Percentiles rank a stretch among this genome's conserved stretches.
phyloP scores from a whole-genome alignment of 1,140 invertebrate genomes.

The Drepana arcuata region DNA sequence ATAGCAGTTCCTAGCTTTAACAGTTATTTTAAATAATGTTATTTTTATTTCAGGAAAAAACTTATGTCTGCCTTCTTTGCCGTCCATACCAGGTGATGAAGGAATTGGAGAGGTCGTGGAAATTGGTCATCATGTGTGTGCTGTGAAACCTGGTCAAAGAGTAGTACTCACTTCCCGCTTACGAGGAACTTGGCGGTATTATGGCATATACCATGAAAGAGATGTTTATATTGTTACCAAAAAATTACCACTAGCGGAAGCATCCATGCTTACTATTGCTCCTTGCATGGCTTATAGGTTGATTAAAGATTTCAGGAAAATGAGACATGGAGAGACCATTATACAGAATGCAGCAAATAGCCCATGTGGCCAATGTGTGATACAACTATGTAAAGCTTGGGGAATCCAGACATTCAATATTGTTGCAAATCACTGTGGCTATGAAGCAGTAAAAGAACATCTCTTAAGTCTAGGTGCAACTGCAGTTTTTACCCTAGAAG shows the following conservation, averaged over 20 bases:
- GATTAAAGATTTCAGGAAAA: constrained; percentile 89
- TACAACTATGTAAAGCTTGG: constrained; percentile 86
- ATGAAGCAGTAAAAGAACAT: constrained; percentile 78
- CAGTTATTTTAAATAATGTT: constrained; percentile 5
- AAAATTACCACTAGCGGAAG: constrained; percentile 79
- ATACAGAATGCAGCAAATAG: constrained; percentile 98
- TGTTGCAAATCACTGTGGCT: constrained; percentile 82
- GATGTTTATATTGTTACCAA: constrained; percentile 79
- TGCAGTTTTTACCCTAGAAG: constrained; percentile 89
- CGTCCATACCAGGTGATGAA: constrained; percentile 90
- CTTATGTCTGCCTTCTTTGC: constrained; percentile 84
- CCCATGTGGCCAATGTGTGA: constrained; percentile 93
- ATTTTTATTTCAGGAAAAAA: constrained; percentile 77
- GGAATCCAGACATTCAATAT: constrained; percentile 88
- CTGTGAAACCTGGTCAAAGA: constrained; percentile 81
- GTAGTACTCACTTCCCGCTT: constrained; percentile 82
- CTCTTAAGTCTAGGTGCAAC: constrained; percentile 85
- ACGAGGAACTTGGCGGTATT: constrained; percentile 89
- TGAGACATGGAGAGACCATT: constrained; percentile 79
- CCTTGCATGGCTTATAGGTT: constrained; percentile 96
- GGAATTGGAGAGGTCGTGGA: constrained; percentile 89
- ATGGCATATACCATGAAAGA: constrained; percentile 76
- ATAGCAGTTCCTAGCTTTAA: too few relatives aligned
- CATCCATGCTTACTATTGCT: constrained; percentile 91
- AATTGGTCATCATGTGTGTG: constrained; percentile 76